These are phyloP conservation scores for Leucoraja ocellata DNA, from an alignment of 2,797 vertebrate species.

Conservation along the genomic window DNA sequence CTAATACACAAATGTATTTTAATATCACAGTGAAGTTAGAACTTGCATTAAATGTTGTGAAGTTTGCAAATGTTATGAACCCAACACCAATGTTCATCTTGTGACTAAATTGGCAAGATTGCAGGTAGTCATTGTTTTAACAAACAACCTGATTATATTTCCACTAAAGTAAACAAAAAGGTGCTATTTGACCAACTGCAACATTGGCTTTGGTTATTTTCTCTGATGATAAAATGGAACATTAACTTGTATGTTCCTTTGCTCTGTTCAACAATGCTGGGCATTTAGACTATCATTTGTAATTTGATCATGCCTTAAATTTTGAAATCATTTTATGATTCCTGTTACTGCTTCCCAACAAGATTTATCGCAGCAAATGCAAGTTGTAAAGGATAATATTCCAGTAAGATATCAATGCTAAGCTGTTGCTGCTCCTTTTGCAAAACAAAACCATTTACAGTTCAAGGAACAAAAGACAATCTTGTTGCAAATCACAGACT, in stretches of 20 bases:
- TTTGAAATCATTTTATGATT: not conserved
- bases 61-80: not conserved
- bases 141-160: not conserved
- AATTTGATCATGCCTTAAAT: not conserved
- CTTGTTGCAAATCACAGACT: not conserved
- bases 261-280: no score
- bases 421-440: not conserved
- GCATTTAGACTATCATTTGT: no score
- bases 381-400: not conserved
- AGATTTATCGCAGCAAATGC: not conserved
- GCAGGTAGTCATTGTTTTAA: not conserved
- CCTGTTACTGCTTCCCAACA: not conserved
- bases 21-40: not conserved
- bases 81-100: not conserved
- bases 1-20: not conserved
- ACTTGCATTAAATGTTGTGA: not conserved
- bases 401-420: not conserved
- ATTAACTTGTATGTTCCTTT: not conserved
- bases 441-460: not conserved
- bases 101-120: not conserved
- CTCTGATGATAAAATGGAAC: not conserved
- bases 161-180: not conserved
- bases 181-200: not conserved
- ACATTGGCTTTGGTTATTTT: not conserved
- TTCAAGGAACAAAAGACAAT: not conserved